Conservation (phyloP, 2,888 invertebrate genomes). For the Drosophila maculinotata region DNA sequence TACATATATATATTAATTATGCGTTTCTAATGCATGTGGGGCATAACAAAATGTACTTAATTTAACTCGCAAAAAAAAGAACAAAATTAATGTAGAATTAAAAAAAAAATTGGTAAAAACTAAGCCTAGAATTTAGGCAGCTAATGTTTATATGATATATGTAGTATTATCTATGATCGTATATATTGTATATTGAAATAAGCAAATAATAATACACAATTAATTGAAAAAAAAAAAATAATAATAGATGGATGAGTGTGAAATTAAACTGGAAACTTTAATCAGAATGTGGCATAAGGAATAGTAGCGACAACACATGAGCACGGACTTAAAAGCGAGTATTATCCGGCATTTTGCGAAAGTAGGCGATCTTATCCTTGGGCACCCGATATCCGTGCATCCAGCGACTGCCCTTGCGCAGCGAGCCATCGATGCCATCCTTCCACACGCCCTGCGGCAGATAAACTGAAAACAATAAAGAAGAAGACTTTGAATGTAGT, state of each 20-base stretch:
- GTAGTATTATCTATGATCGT: conserved; percentile 32
- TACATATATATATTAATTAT: not conserved
- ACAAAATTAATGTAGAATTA: conserved; percentile 5
- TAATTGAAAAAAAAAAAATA: conserved; percentile 2
- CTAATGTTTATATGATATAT: conserved; percentile 21
- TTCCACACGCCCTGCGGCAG: conserved; percentile 96
- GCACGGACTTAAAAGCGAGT: conserved; percentile 87
- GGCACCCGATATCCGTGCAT: conserved; percentile 94
- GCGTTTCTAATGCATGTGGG: conserved; percentile 19
- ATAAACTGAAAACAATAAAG: conserved; percentile 87
- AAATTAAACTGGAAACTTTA: not conserved
- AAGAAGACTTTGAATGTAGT: no score
- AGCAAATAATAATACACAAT: conserved; percentile 36
- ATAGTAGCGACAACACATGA: not conserved
- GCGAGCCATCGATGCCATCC: conserved; percentile 94
- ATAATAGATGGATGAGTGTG: conserved; percentile 13
- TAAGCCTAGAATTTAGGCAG: conserved; percentile 7
- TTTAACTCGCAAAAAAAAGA: conserved; percentile 10
- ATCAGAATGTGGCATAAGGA: not conserved
- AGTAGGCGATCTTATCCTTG: conserved; percentile 92
- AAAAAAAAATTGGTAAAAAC: conserved; percentile 4
- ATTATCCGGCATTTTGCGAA: conserved; percentile 93
- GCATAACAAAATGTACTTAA: conserved; percentile 37
- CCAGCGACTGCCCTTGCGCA: conserved; percentile 95
- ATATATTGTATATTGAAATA: conserved; percentile 21